Evolutionary conservation across 1,140 invertebrate species (phyloP), one percentile per base, ranked within the genome.

Genomic region (Bicyclus anynana): DNA sequence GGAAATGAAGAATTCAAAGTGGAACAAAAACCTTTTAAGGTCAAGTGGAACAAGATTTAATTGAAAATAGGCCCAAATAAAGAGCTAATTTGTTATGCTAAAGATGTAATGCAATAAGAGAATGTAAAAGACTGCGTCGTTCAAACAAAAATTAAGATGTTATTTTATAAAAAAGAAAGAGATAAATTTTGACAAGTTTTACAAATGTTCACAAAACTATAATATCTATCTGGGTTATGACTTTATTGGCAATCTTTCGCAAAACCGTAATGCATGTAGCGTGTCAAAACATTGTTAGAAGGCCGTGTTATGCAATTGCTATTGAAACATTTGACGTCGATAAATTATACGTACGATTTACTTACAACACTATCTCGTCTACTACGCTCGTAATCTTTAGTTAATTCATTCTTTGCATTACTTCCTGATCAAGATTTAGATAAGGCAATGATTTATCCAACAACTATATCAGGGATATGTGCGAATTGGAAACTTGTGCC

Each of bases 401-500:
- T 38, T 46, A 35, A 50, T 49, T 48, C 18, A 9, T 14, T 44
- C 6, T 35, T 9, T 23, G 13, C 26, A 35, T 52, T 17, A 53
- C 37, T 62, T 44, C 53, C 50, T 57, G 49, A 49, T 35, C 17
- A 20, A 14, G 13, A 18, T 20, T 29, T 33, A 57, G 38, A 58
- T 57, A 57, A 57, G 47, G 23, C 5, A 27, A 16, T 40, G 23
- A 53, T 13, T 38, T 53, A 59, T 49, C 18, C 17, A 9, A 18
- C 53, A 38, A 53, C 17, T 17, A 16, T 17, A 55, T 46, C 20
- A 20, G 27, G 58, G 35, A 54, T 44, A 38, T 54, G 52, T 38
- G 42, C 55, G 76, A 84, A 86, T 86, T 86, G 83, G 83, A 86
- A 86, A 81, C 83, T 59, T 73, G 55, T 67, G 58, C 48, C 48